These are phyloP conservation scores for Plemyria rubiginata DNA, from an alignment of 2,888 invertebrate species.

Conservation along the genomic window DNA sequence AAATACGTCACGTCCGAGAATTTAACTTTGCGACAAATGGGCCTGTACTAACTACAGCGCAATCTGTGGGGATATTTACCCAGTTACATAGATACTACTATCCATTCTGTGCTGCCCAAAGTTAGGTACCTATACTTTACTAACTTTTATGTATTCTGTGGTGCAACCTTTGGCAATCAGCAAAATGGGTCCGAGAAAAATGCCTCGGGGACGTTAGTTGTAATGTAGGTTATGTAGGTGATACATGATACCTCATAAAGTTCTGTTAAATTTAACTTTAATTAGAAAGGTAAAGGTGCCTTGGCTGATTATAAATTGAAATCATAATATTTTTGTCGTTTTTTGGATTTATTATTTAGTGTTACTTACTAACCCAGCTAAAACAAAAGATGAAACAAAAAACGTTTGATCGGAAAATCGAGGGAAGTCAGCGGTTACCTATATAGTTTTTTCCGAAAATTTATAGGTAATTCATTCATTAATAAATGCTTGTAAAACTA, in stretches of 20 bases:
- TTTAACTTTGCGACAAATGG: slow-evolving; percentile 48
- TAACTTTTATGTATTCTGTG: slow-evolving; percentile 22
- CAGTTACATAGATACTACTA: not conserved
- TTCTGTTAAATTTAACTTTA: slow-evolving; percentile 16
- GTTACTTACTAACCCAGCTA: no score
- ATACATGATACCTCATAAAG: slow-evolving; percentile 13
- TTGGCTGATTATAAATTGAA: no score
- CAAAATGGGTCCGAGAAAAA: slow-evolving; percentile 40
- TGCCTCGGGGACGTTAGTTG: slow-evolving; percentile 14
- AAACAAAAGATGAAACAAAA: no score
- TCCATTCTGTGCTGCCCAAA: slow-evolving; percentile 30
- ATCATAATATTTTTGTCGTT: no score
- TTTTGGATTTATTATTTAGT: no score
- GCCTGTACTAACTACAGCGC: not conserved
- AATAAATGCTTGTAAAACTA: no score
- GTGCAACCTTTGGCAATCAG: slow-evolving; percentile 35
- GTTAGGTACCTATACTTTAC: slow-evolving; percentile 4
- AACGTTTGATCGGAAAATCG: no score
- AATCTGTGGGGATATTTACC: not conserved
- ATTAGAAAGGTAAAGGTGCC: not conserved
- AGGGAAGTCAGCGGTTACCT: no score
- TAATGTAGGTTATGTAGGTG: not conserved
- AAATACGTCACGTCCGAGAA: slow-evolving; percentile 45
- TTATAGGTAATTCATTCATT: no score
- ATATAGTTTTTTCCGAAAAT: no score